Base-by-base conservation (phyloP, 2,888 invertebrate genomes). In the Himalopsyche tibetana region DNA sequence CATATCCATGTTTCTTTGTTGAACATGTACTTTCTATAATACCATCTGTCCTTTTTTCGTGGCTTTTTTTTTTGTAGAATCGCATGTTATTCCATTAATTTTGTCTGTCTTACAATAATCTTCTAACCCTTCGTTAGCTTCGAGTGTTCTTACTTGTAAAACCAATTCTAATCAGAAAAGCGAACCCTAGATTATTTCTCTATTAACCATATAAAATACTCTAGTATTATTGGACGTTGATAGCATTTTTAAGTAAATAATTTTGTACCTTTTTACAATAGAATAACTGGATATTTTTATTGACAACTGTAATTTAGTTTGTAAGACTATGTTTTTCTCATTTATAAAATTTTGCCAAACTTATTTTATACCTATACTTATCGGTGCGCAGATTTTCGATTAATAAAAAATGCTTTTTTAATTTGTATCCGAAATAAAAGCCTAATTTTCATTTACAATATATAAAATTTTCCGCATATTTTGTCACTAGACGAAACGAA, bases 191-290 rank as follows among this genome's bases (percentile, higher is more conserved):
- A 42, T 82, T 51, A 51, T 51, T 82, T 82, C 82, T 84, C 55
- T 63, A n/a, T 63, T 55, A 45, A 51, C n/a, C 36, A 81, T 40
- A 81, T 19, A 80, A 80, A 15, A 51, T 69, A 82, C 69, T 85
- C 85, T 85, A 85, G 82, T 55, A 80, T 42, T 82, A 69, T 45
- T 84, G 80, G 55, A 82, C 28, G 12, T 38, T 84, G 51, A 28
- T 69, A 83, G 69, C 55, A 81, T 80, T 81, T 82, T 69, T 45
- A 38, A n/a, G 42, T 86, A 83, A 84, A 83, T 87, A 83, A 82
- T 87, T 87, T 87, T 87, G 79, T 87, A 87, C 87, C 86, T 87
- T 87, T 87, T 85, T 87, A 87, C 86, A 86, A 42, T 38, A 83
- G n/a, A 9, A 63, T 63, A 85, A 55, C 82, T 74, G 80, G 82